Evolutionary conservation across 2,888 invertebrate species (phyloP).

Genomic region (Ceratothoa steindachneri): DNA sequence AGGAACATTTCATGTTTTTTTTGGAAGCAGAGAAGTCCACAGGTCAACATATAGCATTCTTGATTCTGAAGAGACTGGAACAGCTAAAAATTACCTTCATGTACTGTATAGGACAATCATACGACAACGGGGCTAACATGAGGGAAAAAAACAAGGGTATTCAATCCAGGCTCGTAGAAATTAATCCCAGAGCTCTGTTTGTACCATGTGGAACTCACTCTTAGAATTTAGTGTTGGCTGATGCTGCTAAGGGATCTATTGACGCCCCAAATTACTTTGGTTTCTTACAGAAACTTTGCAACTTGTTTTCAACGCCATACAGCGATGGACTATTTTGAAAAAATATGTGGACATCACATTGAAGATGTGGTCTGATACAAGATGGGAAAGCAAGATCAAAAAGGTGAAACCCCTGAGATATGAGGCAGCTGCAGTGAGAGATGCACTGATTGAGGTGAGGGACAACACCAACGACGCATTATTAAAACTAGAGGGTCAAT

Average conservation of each 20-base stretch:
- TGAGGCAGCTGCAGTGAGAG: constrained; percentile 33
- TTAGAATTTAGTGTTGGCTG: constrained; percentile 32
- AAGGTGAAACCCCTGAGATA: constrained; percentile 33
- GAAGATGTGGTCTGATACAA: constrained; percentile 32
- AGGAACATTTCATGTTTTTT: constrained; percentile 20
- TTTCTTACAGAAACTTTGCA: constrained; percentile 34
- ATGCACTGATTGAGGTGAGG: constrained; percentile 27
- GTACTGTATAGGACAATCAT: constrained; percentile 51
- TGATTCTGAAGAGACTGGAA: constrained; percentile 23
- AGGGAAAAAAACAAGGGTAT: constrained; percentile 51
- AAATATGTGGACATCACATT: constrained; percentile 22
- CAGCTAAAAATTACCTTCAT: constrained; percentile 50
- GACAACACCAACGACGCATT: constrained; percentile 15
- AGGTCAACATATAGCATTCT: constrained; percentile 10
- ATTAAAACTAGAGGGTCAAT: constrained; percentile 12
- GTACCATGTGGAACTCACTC: constrained; percentile 30
- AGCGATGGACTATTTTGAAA: constrained; percentile 24
- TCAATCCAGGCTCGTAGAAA: constrained; percentile 51
- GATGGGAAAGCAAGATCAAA: constrained; percentile 40
- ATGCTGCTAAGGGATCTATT: constrained; percentile 26
- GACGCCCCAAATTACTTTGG: constrained; percentile 33
- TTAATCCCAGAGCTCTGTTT: constrained; percentile 38
- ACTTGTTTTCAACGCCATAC: constrained; percentile 24
- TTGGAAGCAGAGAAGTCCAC: constrained; percentile 12
- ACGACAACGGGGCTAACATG: constrained; percentile 53